A percentile compares a stretch with the other conserved stretches of the same genome.
Conservation (phyloP, 2,888 invertebrate genomes). For the Standfussiana lucernea region DNA sequence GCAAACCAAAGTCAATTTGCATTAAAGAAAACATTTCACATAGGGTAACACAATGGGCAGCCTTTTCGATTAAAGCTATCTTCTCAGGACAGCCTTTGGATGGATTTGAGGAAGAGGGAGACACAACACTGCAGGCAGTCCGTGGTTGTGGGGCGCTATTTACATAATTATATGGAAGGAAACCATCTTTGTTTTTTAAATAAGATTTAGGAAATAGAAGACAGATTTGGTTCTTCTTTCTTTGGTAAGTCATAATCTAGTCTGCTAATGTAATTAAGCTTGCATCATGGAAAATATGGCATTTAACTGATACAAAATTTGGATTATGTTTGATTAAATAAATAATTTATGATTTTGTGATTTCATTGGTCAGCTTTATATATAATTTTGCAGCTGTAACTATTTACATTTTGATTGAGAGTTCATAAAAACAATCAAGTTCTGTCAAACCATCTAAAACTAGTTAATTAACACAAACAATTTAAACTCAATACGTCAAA, state of each 20-base stretch:
- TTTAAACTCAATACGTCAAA: slow-evolving; percentile 6
- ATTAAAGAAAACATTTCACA: too few relatives aligned
- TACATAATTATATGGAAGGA: too few relatives aligned
- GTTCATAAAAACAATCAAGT: background rate
- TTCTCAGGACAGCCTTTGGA: background rate
- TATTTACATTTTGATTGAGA: background rate
- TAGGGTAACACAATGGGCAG: too few relatives aligned
- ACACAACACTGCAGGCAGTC: too few relatives aligned
- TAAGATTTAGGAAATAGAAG: too few relatives aligned
- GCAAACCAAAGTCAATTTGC: too few relatives aligned
- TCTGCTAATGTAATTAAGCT: too few relatives aligned
- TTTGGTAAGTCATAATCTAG: too few relatives aligned
- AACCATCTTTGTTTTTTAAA: too few relatives aligned
- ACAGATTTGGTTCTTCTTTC: too few relatives aligned
- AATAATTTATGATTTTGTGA: background rate
- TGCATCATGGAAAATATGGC: background rate
- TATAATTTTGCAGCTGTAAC: background rate
- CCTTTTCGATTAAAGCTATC: too few relatives aligned
- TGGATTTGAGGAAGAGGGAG: background rate
- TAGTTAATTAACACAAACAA: background rate
- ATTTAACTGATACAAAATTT: background rate
- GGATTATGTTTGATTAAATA: background rate
- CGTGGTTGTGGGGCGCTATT: too few relatives aligned
- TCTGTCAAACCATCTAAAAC: background rate
- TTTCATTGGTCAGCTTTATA: background rate